Evolutionary conservation across 2,888 invertebrate species (phyloP), one percentile per base, ranked within the genome.

Genomic region (Chymomyza fuscimana): DNA sequence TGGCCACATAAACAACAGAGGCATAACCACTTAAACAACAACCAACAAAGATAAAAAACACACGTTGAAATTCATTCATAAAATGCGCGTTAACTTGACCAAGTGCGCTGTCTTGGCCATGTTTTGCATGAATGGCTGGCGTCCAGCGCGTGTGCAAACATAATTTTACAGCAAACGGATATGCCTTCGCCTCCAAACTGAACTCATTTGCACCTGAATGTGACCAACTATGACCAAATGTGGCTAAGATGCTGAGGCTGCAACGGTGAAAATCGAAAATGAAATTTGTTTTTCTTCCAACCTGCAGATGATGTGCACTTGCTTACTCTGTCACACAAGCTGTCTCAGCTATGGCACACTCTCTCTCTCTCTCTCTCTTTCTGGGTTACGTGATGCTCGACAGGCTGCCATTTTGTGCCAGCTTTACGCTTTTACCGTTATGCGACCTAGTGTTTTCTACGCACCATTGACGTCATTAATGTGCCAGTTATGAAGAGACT

Each of bases 71-170:
- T 85, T 87, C 86, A 87, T 86, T 86, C 86, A 87, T 83, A 78
- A 78, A 86, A 84, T 22, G 25, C 16, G 79, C 62, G 56, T 12
- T 46, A 36, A 32, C 29, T 51, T 25, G 12, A 6, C 12, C 52
- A 65, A 63, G 32, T 32, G 51, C 29, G 60, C n/a, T 36, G 52
- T 25, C 36, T 77, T 81, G 76, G 77, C 71, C 64, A 71, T 60
- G 67, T 80, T 79, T 84, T 74, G 84, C 86, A 78, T 86, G 82
- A 86, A 81, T 82, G 83, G 73, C 79, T 78, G 74, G 77, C 67
- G 70, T 69, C 69, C 74, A 72, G 62, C 72, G 83, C 83, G 81
- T 84, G 83, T 69, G 70, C 81, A 64, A 70, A 77, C 83, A 84
- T 84, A 86, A 77, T 67, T 80, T 19, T 9, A 46, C 10, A 46